Evolutionary conservation across 2,888 invertebrate genomes (phyloP).

Genomic region (Euspilapteryx auroguttella): DNA sequence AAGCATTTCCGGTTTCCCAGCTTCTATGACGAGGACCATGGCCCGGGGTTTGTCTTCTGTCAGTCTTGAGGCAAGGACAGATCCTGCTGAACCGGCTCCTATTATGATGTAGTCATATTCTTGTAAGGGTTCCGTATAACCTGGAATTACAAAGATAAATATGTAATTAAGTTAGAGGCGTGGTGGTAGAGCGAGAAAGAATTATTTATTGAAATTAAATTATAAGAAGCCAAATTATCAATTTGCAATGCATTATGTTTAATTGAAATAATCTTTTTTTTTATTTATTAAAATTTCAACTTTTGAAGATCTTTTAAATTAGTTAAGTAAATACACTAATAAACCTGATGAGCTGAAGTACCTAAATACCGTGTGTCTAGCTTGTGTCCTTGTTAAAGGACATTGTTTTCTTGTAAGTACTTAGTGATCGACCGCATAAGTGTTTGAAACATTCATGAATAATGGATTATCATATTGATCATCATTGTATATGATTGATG

Average conservation of each 20-base stretch:
- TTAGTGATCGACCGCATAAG: too few relatives aligned
- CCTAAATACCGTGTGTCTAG: too few relatives aligned
- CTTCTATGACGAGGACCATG: conserved; percentile 67
- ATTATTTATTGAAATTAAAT: too few relatives aligned
- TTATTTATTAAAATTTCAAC: neutral
- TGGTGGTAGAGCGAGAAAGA: too few relatives aligned
- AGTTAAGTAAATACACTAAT: neutral
- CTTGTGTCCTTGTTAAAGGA: too few relatives aligned
- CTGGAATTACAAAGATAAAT: conserved; percentile 12
- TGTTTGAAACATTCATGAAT: too few relatives aligned
- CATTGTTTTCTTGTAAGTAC: too few relatives aligned
- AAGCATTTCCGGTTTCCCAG: conserved; percentile 49
- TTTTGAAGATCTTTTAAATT: neutral
- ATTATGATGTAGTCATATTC: conserved; percentile 70
- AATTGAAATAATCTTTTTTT: too few relatives aligned
- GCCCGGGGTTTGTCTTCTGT: conserved; percentile 59
- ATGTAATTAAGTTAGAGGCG: too few relatives aligned
- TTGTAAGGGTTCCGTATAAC: conserved; percentile 22
- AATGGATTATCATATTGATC: too few relatives aligned
- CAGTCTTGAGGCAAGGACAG: conserved; percentile 69
- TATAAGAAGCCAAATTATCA: neutral
- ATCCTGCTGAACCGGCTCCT: conserved; percentile 73
- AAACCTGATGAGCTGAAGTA: too few relatives aligned
- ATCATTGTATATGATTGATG: too few relatives aligned
- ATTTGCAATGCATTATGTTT: neutral